phyloP scores from a whole-genome alignment of 2,113 vertebrate species.

The Echinops telfairi region DNA sequence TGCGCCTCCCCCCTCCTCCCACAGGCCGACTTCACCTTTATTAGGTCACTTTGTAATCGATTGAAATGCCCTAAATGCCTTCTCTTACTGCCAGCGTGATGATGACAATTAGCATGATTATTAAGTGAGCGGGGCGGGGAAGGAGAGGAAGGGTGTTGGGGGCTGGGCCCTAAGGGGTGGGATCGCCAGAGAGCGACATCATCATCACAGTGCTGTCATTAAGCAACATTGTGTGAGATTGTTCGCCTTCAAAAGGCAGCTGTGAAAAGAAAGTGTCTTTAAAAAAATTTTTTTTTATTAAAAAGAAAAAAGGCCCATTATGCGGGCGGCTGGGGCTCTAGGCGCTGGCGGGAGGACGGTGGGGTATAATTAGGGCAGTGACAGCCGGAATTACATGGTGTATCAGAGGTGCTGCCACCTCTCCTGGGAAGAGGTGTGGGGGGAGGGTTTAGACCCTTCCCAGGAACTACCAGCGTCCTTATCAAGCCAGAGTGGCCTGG shows the following conservation, averaged over 20 bases:
- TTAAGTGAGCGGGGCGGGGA: neutral
- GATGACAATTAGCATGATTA: conserved; percentile 73
- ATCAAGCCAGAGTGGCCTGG: conserved; percentile 58
- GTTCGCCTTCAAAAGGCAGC: conserved; percentile 78
- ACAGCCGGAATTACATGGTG: conserved; percentile 68
- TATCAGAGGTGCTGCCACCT: conserved; percentile 42
- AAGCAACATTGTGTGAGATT: conserved; percentile 80
- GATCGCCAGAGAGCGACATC: neutral
- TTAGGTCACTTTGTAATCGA: conserved; percentile 71
- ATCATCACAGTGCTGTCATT: conserved; percentile 77
- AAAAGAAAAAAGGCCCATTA: conserved; percentile 54
- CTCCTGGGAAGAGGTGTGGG: neutral
- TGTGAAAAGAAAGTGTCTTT: conserved; percentile 67
- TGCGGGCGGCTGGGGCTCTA: conserved; percentile 47
- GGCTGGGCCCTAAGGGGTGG: conserved; percentile 19
- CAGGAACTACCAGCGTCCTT: conserved; percentile 43
- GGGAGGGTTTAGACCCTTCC: conserved; percentile 59
- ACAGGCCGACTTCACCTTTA: conserved; percentile 58
- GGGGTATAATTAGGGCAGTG: conserved; percentile 77
- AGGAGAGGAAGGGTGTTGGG: neutral
- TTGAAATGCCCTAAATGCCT: conserved; percentile 56
- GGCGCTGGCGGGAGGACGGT: conserved; percentile 55
- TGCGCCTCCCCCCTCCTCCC: neutral
- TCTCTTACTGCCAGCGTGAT: conserved; percentile 67
- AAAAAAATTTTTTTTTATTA: conserved; percentile 48